These are phyloP conservation scores for Neomorphus geoffroyi DNA, from an alignment of 2,797 vertebrate genomes.

Conservation along the genomic window DNA sequence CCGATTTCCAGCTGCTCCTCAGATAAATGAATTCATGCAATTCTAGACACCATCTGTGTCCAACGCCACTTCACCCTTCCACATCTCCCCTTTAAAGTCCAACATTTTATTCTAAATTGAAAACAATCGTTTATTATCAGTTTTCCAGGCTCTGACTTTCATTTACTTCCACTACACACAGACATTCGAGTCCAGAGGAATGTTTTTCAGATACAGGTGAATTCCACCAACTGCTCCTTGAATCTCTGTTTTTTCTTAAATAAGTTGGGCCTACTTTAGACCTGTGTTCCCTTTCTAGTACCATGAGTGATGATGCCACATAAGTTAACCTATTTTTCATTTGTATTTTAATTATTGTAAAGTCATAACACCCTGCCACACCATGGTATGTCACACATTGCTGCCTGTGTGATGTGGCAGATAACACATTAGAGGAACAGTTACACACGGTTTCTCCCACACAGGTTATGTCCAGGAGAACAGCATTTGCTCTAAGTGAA, in stretches of 20 bases:
- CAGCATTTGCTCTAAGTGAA: background rate
- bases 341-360: background rate
- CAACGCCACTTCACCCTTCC: constrained; percentile 14
- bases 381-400: background rate
- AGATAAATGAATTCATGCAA: constrained; percentile 37
- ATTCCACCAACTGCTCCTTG: constrained; percentile 1
- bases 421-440: too few relatives aligned
- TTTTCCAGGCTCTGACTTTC: background rate
- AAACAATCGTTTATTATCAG: background rate
- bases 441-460: background rate
- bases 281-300: background rate
- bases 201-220: background rate
- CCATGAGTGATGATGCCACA: background rate
- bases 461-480: background rate
- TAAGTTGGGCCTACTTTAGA: background rate
- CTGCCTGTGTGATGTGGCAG: background rate
- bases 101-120: background rate
- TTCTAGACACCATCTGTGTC: constrained; percentile 56
- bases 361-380: background rate
- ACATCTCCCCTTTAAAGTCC: background rate
- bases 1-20: constrained; percentile 58
- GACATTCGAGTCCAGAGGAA: background rate
- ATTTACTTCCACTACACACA: background rate
- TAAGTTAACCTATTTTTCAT: background rate
- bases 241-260: background rate